These are phyloP conservation scores for Calosoma granatense DNA, from an alignment of 1,140 invertebrate genomes.

Conservation along the genomic window DNA sequence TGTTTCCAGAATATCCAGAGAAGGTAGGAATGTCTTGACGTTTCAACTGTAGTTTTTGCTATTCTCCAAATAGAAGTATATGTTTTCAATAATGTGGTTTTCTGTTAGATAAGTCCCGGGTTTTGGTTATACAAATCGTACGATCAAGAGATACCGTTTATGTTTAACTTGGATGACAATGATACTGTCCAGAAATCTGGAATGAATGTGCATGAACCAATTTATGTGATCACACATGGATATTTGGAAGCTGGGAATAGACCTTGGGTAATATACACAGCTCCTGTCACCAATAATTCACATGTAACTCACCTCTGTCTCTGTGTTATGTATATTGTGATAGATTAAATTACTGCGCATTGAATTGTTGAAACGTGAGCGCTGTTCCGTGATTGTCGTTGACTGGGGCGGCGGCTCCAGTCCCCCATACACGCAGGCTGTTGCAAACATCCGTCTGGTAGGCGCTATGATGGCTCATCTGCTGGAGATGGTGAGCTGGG, in stretches of 20 bases:
- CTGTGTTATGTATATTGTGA: too few species aligned
- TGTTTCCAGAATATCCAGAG: constrained; percentile 58
- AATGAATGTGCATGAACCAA: constrained; percentile 47
- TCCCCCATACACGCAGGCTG: constrained; percentile 82
- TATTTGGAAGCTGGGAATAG: constrained; percentile 74
- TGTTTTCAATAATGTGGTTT: constrained; percentile 16
- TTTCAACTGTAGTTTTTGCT: neutral
- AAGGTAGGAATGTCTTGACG: too few species aligned
- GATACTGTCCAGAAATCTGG: constrained; percentile 46
- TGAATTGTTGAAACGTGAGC: constrained; percentile 53
- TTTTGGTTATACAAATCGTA: constrained; percentile 44
- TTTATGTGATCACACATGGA: constrained; percentile 74
- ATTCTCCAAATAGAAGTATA: constrained; percentile 16
- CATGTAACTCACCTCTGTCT: neutral
- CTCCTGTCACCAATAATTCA: constrained; percentile 27
- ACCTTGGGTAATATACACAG: constrained; percentile 62
- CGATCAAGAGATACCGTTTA: constrained; percentile 41
- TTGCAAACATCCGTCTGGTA: constrained; percentile 80
- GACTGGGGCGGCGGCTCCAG: constrained; percentile 78
- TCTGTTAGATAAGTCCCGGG: constrained; percentile 36
- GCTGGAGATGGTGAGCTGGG: constrained; percentile 38
- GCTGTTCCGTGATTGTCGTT: constrained; percentile 65
- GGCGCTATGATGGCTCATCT: constrained; percentile 73
- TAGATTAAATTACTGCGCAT: constrained; percentile 46
- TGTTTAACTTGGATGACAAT: constrained; percentile 51